A percentile compares a stretch with the other conserved stretches of the same genome.
Conservation (phyloP, 2,888 invertebrate species). For the Limulus polyphemus region DNA sequence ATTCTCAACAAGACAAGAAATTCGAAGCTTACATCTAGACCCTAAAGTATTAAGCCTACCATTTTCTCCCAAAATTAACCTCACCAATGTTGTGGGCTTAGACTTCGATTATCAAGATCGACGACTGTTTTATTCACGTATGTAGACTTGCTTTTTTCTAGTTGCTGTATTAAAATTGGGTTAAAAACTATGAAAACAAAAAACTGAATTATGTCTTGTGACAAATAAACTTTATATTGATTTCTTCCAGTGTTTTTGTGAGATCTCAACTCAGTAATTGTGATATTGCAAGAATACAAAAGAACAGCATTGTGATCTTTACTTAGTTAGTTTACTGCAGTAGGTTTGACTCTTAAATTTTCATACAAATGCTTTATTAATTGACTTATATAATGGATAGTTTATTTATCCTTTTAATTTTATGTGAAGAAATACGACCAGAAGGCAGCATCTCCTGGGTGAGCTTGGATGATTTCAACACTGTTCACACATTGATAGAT, state of each 20-base stretch:
- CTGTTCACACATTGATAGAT: slow-evolving; percentile 24
- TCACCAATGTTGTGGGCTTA: slow-evolving; percentile 86
- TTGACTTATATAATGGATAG: background rate
- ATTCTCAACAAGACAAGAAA: slow-evolving; percentile 86
- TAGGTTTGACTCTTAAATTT: background rate
- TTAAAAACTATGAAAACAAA: too few species aligned
- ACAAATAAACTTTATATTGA: too few species aligned
- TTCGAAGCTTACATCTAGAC: slow-evolving; percentile 77
- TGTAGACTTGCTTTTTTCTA: slow-evolving; percentile 2
- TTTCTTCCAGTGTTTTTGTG: too few species aligned
- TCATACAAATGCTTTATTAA: background rate
- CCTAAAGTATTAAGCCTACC: slow-evolving; percentile 67
- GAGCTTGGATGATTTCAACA: slow-evolving; percentile 54
- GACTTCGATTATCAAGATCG: slow-evolving; percentile 87
- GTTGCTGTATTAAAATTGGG: too few species aligned
- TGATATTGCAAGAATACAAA: too few species aligned
- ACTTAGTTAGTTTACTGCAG: too few species aligned
- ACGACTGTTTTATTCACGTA: slow-evolving; percentile 70
- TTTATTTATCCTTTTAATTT: slow-evolving; percentile 3
- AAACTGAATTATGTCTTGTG: too few species aligned
- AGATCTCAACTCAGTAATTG: too few species aligned
- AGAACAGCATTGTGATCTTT: too few species aligned
- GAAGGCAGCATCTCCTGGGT: slow-evolving; percentile 78
- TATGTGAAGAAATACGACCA: slow-evolving; percentile 55
- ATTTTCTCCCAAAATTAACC: slow-evolving; percentile 63